Evolutionary conservation across 2,113 vertebrate genomes (phyloP).

Genomic region (Rhineura floridana): DNA sequence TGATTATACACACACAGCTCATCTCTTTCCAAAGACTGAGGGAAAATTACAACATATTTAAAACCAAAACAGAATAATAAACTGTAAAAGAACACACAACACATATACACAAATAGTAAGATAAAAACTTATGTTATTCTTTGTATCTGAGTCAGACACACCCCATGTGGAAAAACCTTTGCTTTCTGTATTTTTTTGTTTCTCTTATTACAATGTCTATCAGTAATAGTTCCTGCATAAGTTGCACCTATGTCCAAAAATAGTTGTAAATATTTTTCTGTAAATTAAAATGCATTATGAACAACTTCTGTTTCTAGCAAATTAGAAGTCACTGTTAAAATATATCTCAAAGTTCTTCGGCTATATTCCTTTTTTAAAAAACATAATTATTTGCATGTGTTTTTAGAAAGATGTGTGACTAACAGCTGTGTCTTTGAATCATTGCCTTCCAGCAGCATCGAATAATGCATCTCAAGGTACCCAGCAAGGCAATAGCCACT

Average conservation of each 20-base stretch:
- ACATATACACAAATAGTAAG: not conserved
- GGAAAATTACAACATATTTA: constrained; percentile 1
- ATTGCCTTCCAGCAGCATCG: not conserved
- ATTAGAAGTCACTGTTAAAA: not conserved
- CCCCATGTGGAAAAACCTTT: not conserved
- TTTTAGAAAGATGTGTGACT: not conserved
- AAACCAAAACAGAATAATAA: constrained; percentile 26
- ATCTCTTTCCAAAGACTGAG: not conserved
- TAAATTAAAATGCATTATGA: not conserved
- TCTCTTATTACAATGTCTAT: not conserved
- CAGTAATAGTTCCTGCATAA: not conserved
- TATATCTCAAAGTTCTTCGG: not conserved
- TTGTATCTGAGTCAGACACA: not conserved
- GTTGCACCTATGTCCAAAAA: not conserved
- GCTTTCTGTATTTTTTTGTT: too few relatives aligned
- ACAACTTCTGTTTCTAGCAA: not conserved
- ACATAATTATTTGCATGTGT: not conserved
- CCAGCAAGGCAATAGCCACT: not conserved
- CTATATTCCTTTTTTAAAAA: not conserved
- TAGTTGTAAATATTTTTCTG: not conserved
- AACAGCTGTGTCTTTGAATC: not conserved
- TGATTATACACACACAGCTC: not conserved
- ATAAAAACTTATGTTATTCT: not conserved
- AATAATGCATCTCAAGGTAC: not conserved
- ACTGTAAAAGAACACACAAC: not conserved